Conservation (phyloP, 2,113 vertebrate genomes). For the Larimichthys crocea region DNA sequence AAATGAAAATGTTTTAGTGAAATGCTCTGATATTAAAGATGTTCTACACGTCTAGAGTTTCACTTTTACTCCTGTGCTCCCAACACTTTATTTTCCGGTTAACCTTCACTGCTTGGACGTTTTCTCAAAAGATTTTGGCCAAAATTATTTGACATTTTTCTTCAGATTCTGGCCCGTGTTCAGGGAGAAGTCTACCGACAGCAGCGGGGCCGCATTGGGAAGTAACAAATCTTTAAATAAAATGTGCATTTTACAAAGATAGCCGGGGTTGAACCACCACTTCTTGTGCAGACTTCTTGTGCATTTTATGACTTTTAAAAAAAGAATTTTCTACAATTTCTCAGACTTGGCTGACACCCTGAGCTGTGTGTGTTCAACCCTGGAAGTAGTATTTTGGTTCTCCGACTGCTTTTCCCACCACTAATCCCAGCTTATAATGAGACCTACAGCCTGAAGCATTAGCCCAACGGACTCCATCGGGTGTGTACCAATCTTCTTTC, state of each 20-base stretch:
- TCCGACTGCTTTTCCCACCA: conserved; percentile 41
- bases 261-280: not conserved
- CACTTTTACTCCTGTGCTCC: not conserved
- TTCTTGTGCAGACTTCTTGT: not conserved
- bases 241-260: not conserved
- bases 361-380: conserved; percentile 16
- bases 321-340: not conserved
- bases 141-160: too few species aligned
- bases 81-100: not conserved
- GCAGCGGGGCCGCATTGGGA: not conserved
- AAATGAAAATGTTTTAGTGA: too few species aligned
- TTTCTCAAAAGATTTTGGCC: too few species aligned
- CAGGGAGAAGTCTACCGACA: not conserved
- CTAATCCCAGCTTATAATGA: conserved; percentile 30
- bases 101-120: not conserved
- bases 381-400: conserved; percentile 8
- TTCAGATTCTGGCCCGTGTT: too few species aligned
- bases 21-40: too few species aligned
- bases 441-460: conserved; percentile 54
- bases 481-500: conserved; percentile 61
- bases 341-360: not conserved
- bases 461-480: conserved; percentile 13
- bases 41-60: too few species aligned
- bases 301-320: conserved; percentile 1
- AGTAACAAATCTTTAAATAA: not conserved